These are phyloP conservation scores for Prietella phreatophila DNA, from an alignment of 2,113 vertebrate genomes.

Conservation along the genomic window DNA sequence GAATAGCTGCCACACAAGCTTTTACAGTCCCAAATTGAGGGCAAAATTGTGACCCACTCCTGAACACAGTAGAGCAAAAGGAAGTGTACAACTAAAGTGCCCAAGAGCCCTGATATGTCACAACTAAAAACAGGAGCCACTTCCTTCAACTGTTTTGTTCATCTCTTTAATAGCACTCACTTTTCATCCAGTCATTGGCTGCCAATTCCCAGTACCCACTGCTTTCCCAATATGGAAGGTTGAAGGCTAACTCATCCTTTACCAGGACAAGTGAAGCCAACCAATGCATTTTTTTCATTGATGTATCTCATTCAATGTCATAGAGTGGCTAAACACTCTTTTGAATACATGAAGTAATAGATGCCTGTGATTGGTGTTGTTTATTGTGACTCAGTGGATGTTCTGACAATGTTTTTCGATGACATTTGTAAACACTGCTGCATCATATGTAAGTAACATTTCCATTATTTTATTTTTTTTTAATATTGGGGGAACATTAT, in stretches of 20 bases:
- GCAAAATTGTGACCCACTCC: neutral
- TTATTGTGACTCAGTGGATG: neutral
- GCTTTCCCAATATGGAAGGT: neutral
- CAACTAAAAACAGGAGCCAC: conserved; percentile 48
- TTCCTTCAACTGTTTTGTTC: conserved; percentile 9
- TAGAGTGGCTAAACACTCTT: neutral
- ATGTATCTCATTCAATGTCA: neutral
- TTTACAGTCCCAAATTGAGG: neutral
- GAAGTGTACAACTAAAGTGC: neutral
- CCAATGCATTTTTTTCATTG: neutral
- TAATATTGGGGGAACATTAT: neutral
- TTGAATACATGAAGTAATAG: neutral
- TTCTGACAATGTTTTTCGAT: neutral
- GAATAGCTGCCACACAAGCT: conserved; percentile 4
- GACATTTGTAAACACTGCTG: neutral
- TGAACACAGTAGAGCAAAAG: conserved; percentile 1
- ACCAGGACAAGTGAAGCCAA: neutral
- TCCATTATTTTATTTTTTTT: neutral
- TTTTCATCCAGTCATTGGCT: neutral
- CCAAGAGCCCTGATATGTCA: neutral
- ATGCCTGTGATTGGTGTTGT: neutral
- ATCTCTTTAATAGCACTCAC: neutral
- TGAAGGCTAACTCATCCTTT: neutral
- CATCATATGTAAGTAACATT: neutral
- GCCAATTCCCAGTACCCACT: neutral